Conservation (phyloP, 2,113 vertebrate genomes). For the Mellivora capensis region DNA sequence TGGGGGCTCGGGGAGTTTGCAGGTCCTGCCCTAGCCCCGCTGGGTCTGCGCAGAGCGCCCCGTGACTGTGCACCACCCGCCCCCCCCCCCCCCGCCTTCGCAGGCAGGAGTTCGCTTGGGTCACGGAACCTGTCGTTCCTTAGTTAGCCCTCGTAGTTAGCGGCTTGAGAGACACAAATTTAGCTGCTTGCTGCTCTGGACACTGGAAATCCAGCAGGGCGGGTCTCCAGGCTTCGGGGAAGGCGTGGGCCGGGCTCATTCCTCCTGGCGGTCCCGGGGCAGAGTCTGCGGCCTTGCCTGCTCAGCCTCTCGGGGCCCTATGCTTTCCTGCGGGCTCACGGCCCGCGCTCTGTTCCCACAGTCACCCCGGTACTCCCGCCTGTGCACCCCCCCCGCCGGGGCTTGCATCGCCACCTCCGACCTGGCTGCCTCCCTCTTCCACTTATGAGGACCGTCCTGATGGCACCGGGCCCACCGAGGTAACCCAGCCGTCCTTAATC, state of each 20-base stretch:
- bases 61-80: fast-evolving
- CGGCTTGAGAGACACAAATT: fast-evolving
- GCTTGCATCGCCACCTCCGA: fast-evolving
- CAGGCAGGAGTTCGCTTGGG: background rate
- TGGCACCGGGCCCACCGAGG: fast-evolving
- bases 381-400: fast-evolving
- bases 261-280: background rate
- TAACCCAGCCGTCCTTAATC: fast-evolving
- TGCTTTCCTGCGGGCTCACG: fast-evolving
- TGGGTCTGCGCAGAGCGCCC: fast-evolving
- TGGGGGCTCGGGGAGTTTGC: fast-evolving
- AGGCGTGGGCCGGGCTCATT: background rate
- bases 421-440: background rate
- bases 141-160: fast-evolving
- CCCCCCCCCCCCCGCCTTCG: fast-evolving
- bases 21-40: fast-evolving
- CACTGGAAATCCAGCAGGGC: background rate
- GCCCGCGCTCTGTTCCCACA: fast-evolving
- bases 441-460: background rate
- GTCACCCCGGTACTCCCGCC: fast-evolving
- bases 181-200: background rate
- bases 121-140: fast-evolving
- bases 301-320: fast-evolving
- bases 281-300: too few species aligned
- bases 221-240: too few species aligned